A percentile compares a stretch with the other conserved stretches of the same genome.
Conservation (phyloP, 2,113 vertebrate genomes). For the Steatornis caripensis region DNA sequence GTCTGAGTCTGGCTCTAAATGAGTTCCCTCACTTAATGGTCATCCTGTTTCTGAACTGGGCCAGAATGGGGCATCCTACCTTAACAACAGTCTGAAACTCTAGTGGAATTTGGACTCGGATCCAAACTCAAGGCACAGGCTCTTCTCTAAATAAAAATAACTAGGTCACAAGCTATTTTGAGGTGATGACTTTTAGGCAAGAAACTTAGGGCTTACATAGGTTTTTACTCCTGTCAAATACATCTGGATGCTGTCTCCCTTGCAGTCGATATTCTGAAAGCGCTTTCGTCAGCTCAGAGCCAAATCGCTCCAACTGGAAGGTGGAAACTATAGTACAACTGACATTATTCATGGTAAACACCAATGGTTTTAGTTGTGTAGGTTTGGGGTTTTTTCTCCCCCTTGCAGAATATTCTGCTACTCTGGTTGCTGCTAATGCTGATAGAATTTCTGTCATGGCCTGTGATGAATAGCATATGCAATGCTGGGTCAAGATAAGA, state of each 20-base stretch:
- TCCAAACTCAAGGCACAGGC: constrained; percentile 37
- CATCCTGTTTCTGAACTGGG: background rate
- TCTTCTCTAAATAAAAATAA: constrained; percentile 56
- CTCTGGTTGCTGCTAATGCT: background rate
- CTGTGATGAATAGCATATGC: background rate
- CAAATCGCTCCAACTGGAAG: background rate
- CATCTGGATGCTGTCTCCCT: background rate
- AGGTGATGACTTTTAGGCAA: constrained; percentile 36
- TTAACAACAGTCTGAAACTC: constrained; percentile 21
- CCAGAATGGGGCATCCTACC: constrained; percentile 37
- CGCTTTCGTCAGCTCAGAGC: background rate
- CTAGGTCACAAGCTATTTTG: constrained; percentile 51
- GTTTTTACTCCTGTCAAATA: background rate
- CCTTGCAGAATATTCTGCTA: background rate
- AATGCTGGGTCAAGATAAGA: constrained; percentile 34
- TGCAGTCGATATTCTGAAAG: background rate
- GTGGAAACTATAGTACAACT: background rate
- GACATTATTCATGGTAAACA: background rate
- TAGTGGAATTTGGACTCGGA: background rate
- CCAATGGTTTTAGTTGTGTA: background rate
- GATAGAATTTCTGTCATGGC: background rate
- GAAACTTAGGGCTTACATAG: background rate
- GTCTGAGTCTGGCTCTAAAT: background rate
- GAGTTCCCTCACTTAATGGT: background rate
- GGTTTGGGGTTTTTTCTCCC: too few relatives aligned